Evolutionary conservation across 2,888 invertebrate genomes (phyloP).

Genomic region (Acleris sparsana): DNA sequence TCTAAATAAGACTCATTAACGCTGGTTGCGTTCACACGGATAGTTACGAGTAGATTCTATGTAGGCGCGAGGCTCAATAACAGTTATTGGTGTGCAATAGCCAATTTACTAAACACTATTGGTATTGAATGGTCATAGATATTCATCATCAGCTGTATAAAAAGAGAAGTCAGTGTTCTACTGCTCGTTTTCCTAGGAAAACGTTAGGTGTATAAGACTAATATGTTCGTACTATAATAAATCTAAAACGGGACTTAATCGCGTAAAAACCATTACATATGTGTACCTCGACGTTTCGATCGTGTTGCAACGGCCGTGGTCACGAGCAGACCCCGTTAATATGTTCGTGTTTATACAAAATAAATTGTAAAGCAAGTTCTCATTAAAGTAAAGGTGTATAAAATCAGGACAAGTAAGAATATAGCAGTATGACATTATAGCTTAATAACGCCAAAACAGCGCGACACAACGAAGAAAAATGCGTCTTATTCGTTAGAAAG

Average conservation of each 20-base stretch:
- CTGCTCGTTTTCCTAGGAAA: too few species aligned
- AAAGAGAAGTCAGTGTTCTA: too few species aligned
- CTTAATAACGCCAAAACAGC: constrained; percentile 4
- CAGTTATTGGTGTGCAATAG: constrained; percentile 19
- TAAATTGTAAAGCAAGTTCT: too few species aligned
- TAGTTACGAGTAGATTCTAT: constrained; percentile 39
- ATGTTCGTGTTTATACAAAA: too few species aligned
- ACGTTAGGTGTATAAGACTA: too few species aligned
- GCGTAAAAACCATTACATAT: too few species aligned
- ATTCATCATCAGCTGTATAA: background rate
- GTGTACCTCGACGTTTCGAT: too few species aligned
- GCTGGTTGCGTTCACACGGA: constrained; percentile 44
- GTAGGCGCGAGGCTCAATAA: constrained; percentile 40
- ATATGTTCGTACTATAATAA: too few species aligned
- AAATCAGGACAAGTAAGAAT: background rate
- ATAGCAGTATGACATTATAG: background rate
- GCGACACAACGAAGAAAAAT: constrained; percentile 5
- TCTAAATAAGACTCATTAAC: constrained; percentile 47
- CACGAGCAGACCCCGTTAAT: too few species aligned
- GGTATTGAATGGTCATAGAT: constrained; percentile 10
- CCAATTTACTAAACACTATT: constrained; percentile 25
- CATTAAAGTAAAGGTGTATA: background rate
- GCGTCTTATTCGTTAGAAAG: constrained; percentile 16
- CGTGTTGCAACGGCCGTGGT: too few species aligned
- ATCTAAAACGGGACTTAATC: too few species aligned